Conservation (phyloP, 2,888 invertebrate genomes). For the Sicus ferrugineus region DNA sequence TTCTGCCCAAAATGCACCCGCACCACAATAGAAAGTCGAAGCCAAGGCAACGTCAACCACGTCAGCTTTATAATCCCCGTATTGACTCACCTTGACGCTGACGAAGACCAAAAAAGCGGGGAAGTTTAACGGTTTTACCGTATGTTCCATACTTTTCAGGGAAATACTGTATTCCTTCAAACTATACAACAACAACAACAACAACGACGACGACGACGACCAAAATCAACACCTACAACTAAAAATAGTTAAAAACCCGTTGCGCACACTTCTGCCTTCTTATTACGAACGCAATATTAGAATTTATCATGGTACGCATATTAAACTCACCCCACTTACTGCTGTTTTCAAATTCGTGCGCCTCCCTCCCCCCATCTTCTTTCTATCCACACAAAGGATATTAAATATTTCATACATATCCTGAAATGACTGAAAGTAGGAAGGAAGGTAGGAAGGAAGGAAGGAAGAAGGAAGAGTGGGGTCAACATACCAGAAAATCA, state of each 20-base stretch:
- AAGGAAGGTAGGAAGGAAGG: too few species aligned
- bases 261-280: slow-evolving; percentile 1
- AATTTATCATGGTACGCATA: background rate
- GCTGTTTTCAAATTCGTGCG: background rate
- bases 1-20: background rate
- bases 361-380: background rate
- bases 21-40: background rate
- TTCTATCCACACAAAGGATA: too few species aligned
- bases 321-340: background rate
- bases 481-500: background rate
- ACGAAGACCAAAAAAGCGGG: background rate
- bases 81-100: slow-evolving; percentile 11
- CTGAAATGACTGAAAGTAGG: too few species aligned
- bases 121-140: slow-evolving; percentile 23
- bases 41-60: background rate
- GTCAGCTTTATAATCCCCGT: background rate
- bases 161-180: background rate
- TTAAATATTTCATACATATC: too few species aligned
- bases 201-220: too few species aligned
- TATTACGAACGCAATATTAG: background rate
- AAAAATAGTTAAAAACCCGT: too few species aligned
- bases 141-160: background rate
- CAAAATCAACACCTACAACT: background rate
- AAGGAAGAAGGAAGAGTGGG: too few species aligned
- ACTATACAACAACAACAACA: background rate